A percentile compares a stretch with the other conserved stretches of the same genome.
Evolutionary conservation across 2,797 vertebrate species (phyloP).

Genomic region (Silurus lanzhouensis): DNA sequence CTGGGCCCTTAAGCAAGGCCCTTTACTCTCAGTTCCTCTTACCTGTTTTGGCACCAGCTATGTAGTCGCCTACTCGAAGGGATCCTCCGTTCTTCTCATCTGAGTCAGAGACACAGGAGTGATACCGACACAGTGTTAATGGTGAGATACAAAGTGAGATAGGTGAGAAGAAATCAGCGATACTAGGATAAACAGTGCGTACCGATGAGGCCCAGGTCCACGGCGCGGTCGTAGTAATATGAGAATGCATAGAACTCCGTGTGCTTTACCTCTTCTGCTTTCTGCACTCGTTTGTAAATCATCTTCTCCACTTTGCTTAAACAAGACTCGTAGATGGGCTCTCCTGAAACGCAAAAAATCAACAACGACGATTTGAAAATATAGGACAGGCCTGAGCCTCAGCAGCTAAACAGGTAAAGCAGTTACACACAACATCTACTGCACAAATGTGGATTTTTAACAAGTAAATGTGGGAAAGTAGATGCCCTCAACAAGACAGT

Average conservation of each 20-base stretch:
- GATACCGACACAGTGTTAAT: not conserved
- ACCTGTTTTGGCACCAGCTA: conserved; percentile 81
- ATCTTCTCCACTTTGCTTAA: conserved; percentile 79
- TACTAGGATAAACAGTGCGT: conserved; percentile 31
- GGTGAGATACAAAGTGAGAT: not conserved
- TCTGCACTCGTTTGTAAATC: conserved; percentile 79
- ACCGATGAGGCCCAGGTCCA: conserved; percentile 84
- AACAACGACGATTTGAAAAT: not conserved
- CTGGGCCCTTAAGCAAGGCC: no score
- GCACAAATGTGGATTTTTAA: not conserved
- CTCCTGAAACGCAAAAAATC: conserved; percentile 64
- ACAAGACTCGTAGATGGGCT: conserved; percentile 80
- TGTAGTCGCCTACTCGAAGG: conserved; percentile 78
- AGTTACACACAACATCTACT: not conserved
- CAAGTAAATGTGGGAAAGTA: not conserved
- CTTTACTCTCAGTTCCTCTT: conserved; percentile 32
- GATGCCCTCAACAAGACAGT: not conserved
- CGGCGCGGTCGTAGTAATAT: conserved; percentile 90
- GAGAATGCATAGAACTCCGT: conserved; percentile 90
- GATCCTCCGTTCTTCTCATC: conserved; percentile 79
- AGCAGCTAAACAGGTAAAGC: not conserved
- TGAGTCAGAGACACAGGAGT: conserved; percentile 56
- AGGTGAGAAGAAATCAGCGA: not conserved
- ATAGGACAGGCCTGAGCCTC: not conserved
- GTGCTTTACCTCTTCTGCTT: conserved; percentile 71